phyloP scores from a whole-genome alignment of 2,113 vertebrate genomes.

The Trinectes maculatus region DNA sequence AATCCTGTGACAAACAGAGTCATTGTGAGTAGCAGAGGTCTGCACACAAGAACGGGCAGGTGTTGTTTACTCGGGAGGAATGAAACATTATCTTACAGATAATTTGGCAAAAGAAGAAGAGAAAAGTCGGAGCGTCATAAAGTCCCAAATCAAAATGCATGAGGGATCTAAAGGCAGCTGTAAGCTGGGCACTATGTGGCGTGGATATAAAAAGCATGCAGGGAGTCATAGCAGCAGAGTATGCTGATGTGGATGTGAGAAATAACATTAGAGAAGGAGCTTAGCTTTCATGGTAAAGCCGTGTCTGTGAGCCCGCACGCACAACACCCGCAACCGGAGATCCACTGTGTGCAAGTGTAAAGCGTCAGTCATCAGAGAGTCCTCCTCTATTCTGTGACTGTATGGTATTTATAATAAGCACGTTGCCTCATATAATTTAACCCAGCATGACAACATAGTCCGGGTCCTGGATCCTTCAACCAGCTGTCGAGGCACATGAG shows the following conservation, averaged over 20 bases:
- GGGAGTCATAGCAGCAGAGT: background rate
- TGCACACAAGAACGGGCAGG: background rate
- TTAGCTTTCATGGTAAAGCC: background rate
- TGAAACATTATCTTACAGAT: conserved; percentile 3
- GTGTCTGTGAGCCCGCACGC: background rate
- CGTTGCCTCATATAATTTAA: conserved; percentile 27
- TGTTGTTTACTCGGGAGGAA: background rate
- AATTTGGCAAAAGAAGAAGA: conserved; percentile 9
- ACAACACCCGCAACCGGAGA: background rate
- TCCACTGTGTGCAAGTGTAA: background rate
- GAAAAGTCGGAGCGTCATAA: background rate
- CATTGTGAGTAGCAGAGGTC: background rate
- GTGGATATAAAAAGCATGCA: background rate
- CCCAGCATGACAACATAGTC: background rate
- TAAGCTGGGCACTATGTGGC: background rate
- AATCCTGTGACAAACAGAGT: background rate
- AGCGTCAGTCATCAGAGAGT: background rate
- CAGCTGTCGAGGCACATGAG: conserved; percentile 36
- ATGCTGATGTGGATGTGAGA: background rate
- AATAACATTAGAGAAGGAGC: background rate
- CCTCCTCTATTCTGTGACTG: background rate
- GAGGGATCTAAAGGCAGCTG: background rate
- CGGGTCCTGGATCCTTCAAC: background rate
- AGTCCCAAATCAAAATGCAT: background rate
- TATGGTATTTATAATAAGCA: background rate